phyloP scores from a whole-genome alignment of 2,113 vertebrate species.

The Gopherus evgoodei region DNA sequence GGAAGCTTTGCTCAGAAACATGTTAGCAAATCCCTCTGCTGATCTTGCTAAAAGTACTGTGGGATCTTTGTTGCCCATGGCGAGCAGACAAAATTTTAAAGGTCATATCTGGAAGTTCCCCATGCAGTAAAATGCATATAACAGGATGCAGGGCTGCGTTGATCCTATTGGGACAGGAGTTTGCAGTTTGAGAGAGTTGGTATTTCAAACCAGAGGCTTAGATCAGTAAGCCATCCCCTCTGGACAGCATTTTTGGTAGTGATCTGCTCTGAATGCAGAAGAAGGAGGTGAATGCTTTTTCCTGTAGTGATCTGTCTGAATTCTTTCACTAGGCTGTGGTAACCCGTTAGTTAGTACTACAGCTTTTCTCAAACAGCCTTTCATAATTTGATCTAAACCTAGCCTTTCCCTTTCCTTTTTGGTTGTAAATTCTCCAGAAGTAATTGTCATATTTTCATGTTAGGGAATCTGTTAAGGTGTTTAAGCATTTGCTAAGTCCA shows the following conservation, averaged over 20 bases:
- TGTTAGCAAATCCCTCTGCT: neutral
- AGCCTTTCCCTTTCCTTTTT: neutral
- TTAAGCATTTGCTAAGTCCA: accelerated
- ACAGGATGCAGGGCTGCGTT: neutral
- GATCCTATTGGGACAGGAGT: neutral
- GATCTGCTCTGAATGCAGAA: neutral
- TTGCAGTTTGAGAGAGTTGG: neutral
- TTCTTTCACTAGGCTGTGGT: neutral
- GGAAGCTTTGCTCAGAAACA: neutral
- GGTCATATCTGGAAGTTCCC: accelerated
- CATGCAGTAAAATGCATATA: neutral
- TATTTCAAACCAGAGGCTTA: neutral
- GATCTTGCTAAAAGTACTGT: neutral
- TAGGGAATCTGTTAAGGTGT: neutral
- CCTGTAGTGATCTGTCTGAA: neutral
- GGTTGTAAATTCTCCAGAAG: neutral
- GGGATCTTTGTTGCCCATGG: accelerated
- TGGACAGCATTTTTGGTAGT: neutral
- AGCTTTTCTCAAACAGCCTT: neutral
- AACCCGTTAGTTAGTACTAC: neutral
- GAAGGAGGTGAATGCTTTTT: neutral
- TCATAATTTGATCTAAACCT: neutral
- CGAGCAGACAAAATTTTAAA: accelerated
- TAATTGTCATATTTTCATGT: neutral
- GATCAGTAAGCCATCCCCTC: accelerated